Conservation (phyloP, 2,888 invertebrate genomes). For the Dexiosoma caninum region DNA sequence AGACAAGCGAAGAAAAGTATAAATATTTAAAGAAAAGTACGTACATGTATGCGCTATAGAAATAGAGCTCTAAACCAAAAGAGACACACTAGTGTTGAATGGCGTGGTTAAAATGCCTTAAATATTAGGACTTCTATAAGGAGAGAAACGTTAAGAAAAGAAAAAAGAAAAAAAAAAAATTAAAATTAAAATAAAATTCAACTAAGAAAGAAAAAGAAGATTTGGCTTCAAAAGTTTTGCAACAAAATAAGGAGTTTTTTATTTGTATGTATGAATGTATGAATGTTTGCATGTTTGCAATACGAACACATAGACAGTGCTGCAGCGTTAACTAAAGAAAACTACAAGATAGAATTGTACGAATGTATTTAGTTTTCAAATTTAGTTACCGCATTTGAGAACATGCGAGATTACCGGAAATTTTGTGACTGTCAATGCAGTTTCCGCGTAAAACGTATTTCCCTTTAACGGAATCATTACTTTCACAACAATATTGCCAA, state of each 20-base stretch:
- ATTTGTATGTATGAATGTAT: neutral
- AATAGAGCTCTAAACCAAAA: conserved; percentile 2
- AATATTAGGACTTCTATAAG: conserved; percentile 39
- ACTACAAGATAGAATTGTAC: neutral
- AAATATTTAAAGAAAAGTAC: too few species aligned
- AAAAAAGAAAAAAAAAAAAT: neutral
- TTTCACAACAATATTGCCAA: conserved; percentile 50
- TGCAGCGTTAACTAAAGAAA: conserved; percentile 19
- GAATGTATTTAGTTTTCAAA: conserved; percentile 20
- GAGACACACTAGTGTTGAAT: conserved; percentile 47
- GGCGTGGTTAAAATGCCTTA: conserved; percentile 40
- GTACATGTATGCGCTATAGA: neutral
- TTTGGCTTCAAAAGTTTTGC: conserved; percentile 5
- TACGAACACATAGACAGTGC: conserved; percentile 7
- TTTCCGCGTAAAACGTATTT: conserved; percentile 66
- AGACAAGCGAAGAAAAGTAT: neutral
- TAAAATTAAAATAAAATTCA: neutral
- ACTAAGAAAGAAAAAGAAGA: conserved; percentile 8
- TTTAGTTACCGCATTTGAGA: conserved; percentile 63
- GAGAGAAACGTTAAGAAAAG: too few species aligned
- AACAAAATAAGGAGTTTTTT: neutral
- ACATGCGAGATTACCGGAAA: conserved; percentile 65
- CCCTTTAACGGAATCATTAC: conserved; percentile 62
- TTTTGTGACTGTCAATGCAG: conserved; percentile 67
- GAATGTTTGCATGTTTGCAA: neutral